Evolutionary conservation across 2,888 invertebrate species (phyloP).

Genomic region (Eristalis tenax): DNA sequence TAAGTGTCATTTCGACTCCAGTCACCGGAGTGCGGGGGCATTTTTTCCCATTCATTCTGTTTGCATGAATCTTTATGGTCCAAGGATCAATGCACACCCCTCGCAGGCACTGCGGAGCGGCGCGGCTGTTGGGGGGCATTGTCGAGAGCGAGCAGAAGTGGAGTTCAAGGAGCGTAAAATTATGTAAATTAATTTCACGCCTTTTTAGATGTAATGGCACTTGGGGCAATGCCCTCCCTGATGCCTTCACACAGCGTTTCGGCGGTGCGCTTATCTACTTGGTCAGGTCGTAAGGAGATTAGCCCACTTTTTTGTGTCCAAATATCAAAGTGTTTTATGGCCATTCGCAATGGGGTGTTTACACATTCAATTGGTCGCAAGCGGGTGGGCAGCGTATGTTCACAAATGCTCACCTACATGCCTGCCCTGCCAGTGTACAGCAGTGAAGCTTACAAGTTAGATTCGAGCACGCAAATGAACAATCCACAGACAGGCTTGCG

Average conservation of each 20-base stretch:
- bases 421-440: too few relatives aligned
- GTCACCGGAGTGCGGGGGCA: constrained; percentile 26
- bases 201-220: constrained; percentile 79
- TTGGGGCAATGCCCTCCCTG: constrained; percentile 54
- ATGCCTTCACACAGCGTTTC: constrained; percentile 37
- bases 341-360: constrained; percentile 68
- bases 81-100: constrained; percentile 73
- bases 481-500: neutral
- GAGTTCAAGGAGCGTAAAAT: constrained; percentile 81
- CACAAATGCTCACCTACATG: neutral
- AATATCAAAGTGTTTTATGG: constrained; percentile 66
- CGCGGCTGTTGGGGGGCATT: constrained; percentile 17
- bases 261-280: constrained; percentile 61
- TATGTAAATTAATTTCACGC: constrained; percentile 82
- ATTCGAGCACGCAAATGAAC: neutral
- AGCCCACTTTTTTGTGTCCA: constrained; percentile 33
- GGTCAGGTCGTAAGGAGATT: constrained; percentile 54
- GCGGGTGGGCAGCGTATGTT: constrained; percentile 40
- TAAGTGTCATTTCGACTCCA: constrained; percentile 63
- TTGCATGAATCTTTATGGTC: constrained; percentile 72
- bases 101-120: constrained; percentile 9
- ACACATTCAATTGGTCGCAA: constrained; percentile 62
- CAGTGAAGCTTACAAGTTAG: neutral
- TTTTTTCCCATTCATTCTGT: constrained; percentile 34
- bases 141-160: constrained; percentile 75